Percentiles rank a stretch among this genome's conserved stretches.
Conservation (phyloP, 2,888 invertebrate genomes). For the Dasypogon diadema region DNA sequence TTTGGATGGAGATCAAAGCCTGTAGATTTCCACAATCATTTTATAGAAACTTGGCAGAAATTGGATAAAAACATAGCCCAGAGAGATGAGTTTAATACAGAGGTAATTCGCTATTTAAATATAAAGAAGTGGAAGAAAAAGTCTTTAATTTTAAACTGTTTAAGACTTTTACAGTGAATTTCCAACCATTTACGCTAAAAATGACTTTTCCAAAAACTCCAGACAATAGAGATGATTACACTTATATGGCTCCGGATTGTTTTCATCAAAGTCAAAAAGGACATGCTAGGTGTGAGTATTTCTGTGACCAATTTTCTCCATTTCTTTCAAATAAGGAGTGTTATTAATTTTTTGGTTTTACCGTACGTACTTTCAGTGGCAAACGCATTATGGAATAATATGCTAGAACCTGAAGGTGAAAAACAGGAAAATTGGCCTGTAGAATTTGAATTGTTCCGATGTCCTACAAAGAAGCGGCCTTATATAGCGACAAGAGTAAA, state of each 20-base stretch:
- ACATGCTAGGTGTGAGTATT: no score
- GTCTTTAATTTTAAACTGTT: no score
- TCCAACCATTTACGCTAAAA: conserved; percentile 70
- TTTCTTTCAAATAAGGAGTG: no score
- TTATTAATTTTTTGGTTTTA: no score
- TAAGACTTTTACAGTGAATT: conserved; percentile 73
- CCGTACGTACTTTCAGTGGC: conserved; percentile 69
- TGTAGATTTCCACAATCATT: conserved; percentile 65
- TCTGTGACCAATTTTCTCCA: no score
- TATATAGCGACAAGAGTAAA: conserved; percentile 64
- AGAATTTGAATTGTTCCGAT: conserved; percentile 62
- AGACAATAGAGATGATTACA: conserved; percentile 69
- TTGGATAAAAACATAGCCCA: conserved; percentile 70
- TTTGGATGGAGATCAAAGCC: conserved; percentile 66
- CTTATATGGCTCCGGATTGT: conserved; percentile 73
- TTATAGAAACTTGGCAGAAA: conserved; percentile 72
- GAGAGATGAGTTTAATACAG: conserved; percentile 65
- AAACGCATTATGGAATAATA: conserved; percentile 74
- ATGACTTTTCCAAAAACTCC: conserved; percentile 66
- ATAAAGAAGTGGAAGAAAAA: no score
- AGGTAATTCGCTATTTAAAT: no score
- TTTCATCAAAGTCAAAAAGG: conserved; percentile 75
- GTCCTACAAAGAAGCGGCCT: conserved; percentile 64
- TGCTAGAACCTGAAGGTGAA: conserved; percentile 71
- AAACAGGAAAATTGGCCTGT: conserved; percentile 65